These are phyloP conservation scores for Cricetomys ansorgei DNA, from an alignment of 2,113 vertebrate genomes.

Conservation along the genomic window DNA sequence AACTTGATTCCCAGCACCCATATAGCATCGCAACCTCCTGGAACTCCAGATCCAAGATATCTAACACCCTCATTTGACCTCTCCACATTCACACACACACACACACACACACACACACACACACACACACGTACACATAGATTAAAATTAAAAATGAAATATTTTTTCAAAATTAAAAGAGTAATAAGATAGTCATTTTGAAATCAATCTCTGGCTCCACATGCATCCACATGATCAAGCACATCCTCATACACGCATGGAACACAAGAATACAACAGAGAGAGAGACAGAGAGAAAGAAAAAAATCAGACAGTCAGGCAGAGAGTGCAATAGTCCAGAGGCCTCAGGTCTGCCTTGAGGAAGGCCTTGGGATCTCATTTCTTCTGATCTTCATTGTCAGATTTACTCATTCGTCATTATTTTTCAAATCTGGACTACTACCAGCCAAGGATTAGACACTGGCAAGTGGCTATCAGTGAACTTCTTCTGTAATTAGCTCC, in stretches of 20 bases:
- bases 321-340: not conserved
- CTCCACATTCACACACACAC: not conserved
- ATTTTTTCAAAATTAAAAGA: not conserved
- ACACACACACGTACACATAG: no score
- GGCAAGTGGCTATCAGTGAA: not conserved
- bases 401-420: not conserved
- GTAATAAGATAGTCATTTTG: not conserved
- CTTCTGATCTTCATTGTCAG: not conserved
- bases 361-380: not conserved
- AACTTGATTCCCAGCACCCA: not conserved
- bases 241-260: not conserved
- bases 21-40: no score
- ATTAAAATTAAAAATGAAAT: not conserved
- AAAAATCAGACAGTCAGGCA: not conserved
- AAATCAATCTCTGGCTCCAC: not conserved
- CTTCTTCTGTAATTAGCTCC: not conserved
- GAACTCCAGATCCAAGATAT: not conserved
- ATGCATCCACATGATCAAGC: not conserved
- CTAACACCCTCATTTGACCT: not conserved
- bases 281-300: not conserved
- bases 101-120: not conserved
- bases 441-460: not conserved
- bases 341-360: not conserved
- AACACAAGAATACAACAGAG: not conserved
- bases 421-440: not conserved